Evolutionary conservation across 2,888 invertebrate species (phyloP).

Genomic region (Cataglyphis rosenhaueri): DNA sequence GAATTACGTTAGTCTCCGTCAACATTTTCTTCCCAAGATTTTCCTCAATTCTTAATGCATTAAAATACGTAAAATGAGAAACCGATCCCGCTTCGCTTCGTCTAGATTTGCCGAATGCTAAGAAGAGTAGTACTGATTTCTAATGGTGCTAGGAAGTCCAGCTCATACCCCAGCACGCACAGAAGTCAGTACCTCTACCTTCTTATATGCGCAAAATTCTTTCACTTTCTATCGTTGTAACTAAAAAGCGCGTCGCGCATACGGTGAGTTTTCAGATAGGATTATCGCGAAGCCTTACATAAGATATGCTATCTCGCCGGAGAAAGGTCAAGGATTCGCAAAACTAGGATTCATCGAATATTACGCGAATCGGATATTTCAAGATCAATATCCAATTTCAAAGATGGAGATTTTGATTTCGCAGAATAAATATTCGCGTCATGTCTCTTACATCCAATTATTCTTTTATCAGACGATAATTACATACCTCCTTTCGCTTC

Average conservation of each 20-base stretch:
- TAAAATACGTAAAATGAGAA: not conserved
- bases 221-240: slow-evolving; percentile 1
- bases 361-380: not conserved
- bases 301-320: not conserved
- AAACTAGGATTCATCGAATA: not conserved
- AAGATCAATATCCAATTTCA: not conserved
- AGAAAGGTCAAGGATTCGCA: slow-evolving; percentile 37
- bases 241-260: not conserved
- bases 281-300: slow-evolving; percentile 7
- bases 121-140: slow-evolving; percentile 85
- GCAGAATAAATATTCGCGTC: not conserved
- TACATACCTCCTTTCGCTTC: slow-evolving; percentile 15
- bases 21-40: not conserved
- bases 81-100: not conserved
- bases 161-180: slow-evolving; percentile 84
- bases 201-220: slow-evolving; percentile 70
- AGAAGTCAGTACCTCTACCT: slow-evolving; percentile 85
- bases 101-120: slow-evolving; percentile 71
- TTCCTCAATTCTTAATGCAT: not conserved
- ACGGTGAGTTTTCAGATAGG: slow-evolving; percentile 3
- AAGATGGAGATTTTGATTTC: not conserved
- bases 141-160: slow-evolving; percentile 85
- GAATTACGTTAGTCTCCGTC: slow-evolving; percentile 1
- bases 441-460: not conserved
- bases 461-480: not conserved